phyloP scores from a whole-genome alignment of 2,888 invertebrate genomes.

The Panorpa germanica region DNA sequence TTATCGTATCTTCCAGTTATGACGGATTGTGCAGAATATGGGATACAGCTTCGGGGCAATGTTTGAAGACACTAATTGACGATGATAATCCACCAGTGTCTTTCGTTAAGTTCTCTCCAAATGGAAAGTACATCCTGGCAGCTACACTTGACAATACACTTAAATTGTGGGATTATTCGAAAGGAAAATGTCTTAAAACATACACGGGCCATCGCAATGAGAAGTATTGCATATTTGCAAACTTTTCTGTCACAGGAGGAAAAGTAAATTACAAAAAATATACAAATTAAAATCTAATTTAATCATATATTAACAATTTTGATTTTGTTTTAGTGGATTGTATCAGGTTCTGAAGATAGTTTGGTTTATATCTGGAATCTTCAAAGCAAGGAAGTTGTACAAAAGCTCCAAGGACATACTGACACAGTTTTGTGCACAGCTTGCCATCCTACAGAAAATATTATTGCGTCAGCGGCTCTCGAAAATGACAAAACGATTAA shows the following conservation, averaged over 20 bases:
- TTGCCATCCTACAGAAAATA: conserved; percentile 98
- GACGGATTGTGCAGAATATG: conserved; percentile 98
- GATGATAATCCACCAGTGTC: conserved; percentile 99
- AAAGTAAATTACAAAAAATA: conserved; percentile 46
- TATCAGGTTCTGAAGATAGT: conserved; percentile 98
- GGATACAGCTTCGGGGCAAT: conserved; percentile 99
- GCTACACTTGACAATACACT: conserved; percentile 96
- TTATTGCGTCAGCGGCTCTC: conserved; percentile 95
- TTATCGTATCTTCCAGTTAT: conserved; percentile 97
- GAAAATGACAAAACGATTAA: conserved; percentile 99
- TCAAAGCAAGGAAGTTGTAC: conserved; percentile 98
- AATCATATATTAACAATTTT: conserved; percentile 6
- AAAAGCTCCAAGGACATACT: conserved; percentile 90
- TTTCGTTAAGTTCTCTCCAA: conserved; percentile 98
- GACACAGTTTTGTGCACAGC: conserved; percentile 94
- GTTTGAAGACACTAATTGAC: conserved; percentile 95
- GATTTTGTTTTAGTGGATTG: conserved; percentile 72
- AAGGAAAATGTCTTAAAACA: conserved; percentile 95
- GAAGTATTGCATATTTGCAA: conserved; percentile 99
- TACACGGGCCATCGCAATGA: conserved; percentile 98
- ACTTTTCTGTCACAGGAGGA: conserved; percentile 98
- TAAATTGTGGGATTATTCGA: conserved; percentile 98
- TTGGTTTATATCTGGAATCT: conserved; percentile 99
- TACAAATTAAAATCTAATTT: conserved; percentile 5
- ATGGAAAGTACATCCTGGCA: conserved; percentile 97